A percentile compares a stretch with the other conserved stretches of the same genome.
Conservation (phyloP, 1,140 invertebrate genomes). For the Diploscapter pachys region DNA sequence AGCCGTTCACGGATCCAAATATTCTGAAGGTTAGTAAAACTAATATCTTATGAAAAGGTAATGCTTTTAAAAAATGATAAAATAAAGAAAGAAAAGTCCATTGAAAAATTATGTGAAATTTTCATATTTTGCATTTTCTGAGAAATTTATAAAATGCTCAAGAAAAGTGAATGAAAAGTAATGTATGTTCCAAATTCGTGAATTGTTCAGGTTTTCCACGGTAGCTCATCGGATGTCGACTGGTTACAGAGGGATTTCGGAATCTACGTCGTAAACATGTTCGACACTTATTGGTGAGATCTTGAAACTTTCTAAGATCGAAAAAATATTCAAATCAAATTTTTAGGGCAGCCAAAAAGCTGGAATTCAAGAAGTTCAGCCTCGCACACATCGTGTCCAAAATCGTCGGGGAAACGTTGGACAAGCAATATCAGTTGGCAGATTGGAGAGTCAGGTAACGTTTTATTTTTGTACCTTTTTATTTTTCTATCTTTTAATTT, state of each 20-base stretch:
- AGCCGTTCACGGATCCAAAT: slow-evolving; percentile 83
- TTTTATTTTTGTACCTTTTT: slow-evolving; percentile 1
- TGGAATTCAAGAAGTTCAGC: slow-evolving; percentile 70
- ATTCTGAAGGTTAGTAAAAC: slow-evolving; percentile 68
- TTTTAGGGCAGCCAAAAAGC: slow-evolving; percentile 69
- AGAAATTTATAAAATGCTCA: no score
- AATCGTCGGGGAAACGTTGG: slow-evolving; percentile 75
- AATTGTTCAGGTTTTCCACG: slow-evolving; percentile 76
- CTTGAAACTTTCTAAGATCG: not conserved
- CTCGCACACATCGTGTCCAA: slow-evolving; percentile 75
- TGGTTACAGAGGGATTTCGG: slow-evolving; percentile 95
- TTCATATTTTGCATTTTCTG: no score
- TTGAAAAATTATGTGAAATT: no score
- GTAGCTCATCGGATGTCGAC: slow-evolving; percentile 79
- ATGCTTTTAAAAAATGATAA: no score
- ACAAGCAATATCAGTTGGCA: slow-evolving; percentile 87
- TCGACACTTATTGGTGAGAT: slow-evolving; percentile 76
- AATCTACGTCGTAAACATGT: slow-evolving; percentile 92
- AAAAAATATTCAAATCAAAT: not conserved
- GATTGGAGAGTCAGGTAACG: slow-evolving; percentile 77
- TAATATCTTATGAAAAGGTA: no score
- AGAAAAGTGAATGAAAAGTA: no score
- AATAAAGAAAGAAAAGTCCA: no score
- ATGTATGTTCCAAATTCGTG: no score
- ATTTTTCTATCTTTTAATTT: slow-evolving; percentile 8